Evolutionary conservation across 2,113 vertebrate genomes (phyloP), one percentile per base, ranked within the genome.

Genomic region (Caretta caretta): DNA sequence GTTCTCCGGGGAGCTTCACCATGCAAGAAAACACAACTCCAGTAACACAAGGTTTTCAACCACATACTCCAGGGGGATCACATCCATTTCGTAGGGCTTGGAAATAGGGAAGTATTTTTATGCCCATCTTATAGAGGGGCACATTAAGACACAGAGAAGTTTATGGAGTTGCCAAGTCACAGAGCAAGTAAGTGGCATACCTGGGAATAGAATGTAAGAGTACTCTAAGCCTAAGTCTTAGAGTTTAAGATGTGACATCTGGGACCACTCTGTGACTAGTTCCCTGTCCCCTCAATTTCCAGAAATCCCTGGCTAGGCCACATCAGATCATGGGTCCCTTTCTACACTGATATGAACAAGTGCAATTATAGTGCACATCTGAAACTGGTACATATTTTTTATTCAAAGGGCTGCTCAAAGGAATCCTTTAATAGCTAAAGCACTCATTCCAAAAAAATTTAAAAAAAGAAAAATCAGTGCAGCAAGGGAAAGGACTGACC

Each of bases 131-230:
- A 27, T 31, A 65, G 29, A 35, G 2, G 4, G n/a, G 29, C 84
- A 79, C n/a, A 82, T 0, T 0, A 22, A 35, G 86, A 46, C 8
- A 20, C 0, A 0, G 1, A 38, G 0, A 0, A 3, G 25, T 65
- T 0, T 65, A 35, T 65, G 5, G 31, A 0, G 9, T 31, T 84
- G 62, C 6, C 46, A 24, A 12, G 20, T 10, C 46, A 31, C 42
- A 3, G 0, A 0, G 1, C 31, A 75, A 14, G 38, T 42, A 38
- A 16, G 65, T 8, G 1, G 65, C 5, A 2, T 12, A 3, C 16
- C 2, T 25, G 2, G 3, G 25, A 24, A 25, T 0, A 3, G 5
- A 76, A 89, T 81, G 2, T 3, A 48, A 83, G 56, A 90, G 4
- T 57, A n/a, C 10, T 6, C 27, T 2, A 8, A 0, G 2, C 4